Conservation (phyloP, 2,797 vertebrate species). For the Orientallactaga sibirica region DNA sequence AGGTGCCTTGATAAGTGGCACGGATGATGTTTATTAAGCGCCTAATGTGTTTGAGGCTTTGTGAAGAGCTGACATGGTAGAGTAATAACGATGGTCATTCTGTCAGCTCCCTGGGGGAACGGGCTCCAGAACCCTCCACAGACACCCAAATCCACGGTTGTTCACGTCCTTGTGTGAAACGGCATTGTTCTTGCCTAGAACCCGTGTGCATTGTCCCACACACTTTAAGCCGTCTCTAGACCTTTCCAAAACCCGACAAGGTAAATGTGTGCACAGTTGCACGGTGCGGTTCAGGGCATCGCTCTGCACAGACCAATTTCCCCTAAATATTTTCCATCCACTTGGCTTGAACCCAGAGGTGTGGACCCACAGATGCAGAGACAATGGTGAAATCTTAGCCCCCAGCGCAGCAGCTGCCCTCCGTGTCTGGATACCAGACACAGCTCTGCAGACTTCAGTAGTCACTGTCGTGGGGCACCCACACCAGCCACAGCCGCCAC, state of each 20-base stretch:
- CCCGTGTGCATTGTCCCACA: neutral
- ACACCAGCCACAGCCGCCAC: neutral
- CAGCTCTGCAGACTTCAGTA: neutral
- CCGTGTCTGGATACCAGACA: neutral
- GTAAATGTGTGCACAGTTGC: neutral
- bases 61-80: accelerated
- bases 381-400: neutral
- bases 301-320: neutral
- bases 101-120: too few relatives aligned
- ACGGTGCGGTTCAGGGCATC: too few relatives aligned
- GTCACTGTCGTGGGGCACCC: neutral
- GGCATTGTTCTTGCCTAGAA: neutral
- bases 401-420: neutral
- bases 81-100: accelerated
- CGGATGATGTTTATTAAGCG: neutral
- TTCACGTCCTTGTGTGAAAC: accelerated
- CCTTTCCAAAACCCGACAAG: neutral
- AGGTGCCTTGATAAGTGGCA: neutral
- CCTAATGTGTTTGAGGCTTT: neutral
- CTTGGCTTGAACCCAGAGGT: neutral
- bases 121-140: neutral
- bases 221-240: neutral
- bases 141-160: too few relatives aligned
- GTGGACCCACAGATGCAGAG: neutral
- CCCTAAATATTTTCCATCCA: too few relatives aligned